These are phyloP conservation scores for Enteromius radiatus DNA, from an alignment of 2,797 vertebrate species.

Conservation along the genomic window DNA sequence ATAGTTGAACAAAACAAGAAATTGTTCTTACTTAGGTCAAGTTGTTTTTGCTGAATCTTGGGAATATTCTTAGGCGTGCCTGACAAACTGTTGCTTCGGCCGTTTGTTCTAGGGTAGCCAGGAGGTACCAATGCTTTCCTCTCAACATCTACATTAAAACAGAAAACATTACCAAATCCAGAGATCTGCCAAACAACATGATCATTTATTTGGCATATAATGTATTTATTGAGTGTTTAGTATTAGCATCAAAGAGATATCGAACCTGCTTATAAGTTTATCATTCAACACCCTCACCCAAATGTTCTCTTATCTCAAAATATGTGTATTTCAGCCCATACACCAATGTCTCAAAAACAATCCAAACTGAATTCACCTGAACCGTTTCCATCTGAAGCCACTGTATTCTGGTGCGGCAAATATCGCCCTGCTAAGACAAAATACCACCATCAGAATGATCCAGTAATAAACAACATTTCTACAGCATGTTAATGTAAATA, in stretches of 20 bases:
- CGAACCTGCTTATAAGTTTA: background rate
- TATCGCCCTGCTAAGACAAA: constrained; percentile 8
- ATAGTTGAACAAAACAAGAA: background rate
- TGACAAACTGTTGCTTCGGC: background rate
- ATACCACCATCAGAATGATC: constrained; percentile 3
- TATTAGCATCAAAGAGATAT: background rate
- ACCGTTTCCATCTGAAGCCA: background rate
- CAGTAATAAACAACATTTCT: background rate
- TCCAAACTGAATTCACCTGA: constrained; percentile 22
- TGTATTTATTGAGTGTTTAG: no score
- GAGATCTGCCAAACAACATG: background rate
- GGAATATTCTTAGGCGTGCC: background rate
- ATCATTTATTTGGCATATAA: background rate
- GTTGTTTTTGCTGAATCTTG: no score
- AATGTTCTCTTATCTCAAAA: background rate
- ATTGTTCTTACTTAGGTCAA: background rate
- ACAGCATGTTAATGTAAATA: background rate
- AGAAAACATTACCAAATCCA: background rate
- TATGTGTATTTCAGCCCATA: background rate
- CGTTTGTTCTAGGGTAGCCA: constrained; percentile 41
- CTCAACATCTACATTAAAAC: constrained; percentile 43
- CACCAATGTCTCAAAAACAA: background rate
- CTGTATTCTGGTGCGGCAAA: background rate
- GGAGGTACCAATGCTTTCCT: constrained; percentile 57
- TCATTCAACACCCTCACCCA: background rate